Evolutionary conservation across 2,113 vertebrate genomes (phyloP), one percentile per base, ranked within the genome.

Genomic region (Ranitomeya imitator): DNA sequence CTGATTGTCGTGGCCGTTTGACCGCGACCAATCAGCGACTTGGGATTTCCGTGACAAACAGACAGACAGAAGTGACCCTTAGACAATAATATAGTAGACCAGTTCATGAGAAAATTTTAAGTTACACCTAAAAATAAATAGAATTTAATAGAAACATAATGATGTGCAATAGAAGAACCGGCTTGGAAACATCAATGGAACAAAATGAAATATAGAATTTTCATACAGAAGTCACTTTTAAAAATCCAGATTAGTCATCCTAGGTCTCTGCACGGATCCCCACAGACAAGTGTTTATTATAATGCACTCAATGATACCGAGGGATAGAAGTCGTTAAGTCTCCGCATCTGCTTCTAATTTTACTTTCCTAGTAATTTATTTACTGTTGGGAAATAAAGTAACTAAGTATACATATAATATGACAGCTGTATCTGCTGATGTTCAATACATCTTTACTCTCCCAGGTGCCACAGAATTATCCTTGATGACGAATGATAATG

Each of bases 351-450:
- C 83, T 74, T 60, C 26, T 85, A 59, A 74, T 73, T 57, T 74
- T 74, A 74, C 83, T 74, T 74, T 60, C 55, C 23, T 74, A 74
- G 67, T 85, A 85, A 85, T 85, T 59, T 85, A 85, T 85, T 85
- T 85, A 85, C 69, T 74, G 54, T 4, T 85, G 83, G 69, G 83
- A 85, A 85, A 74, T 85, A 85, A 85, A 76, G 23, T 74, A 76
- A 85, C 26, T 74, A 85, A 85, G 55, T 85, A 69, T 85, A 85
- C 26, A 52, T 59, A 74, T 59, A 85, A 85, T 85, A 85, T 85
- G 54, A 85, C 83, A 73, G 83, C 83, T 37, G 51, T 85, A 74
- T 37, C 12, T 59, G n/a, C 83, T 73, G 65, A 73, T 73, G 65
- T 19, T 85, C 51, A 31, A 74, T 60, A 76, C 12, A 74, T 74